These are phyloP conservation scores for Hetaerina americana DNA, from an alignment of 1,140 invertebrate species.

Conservation along the genomic window DNA sequence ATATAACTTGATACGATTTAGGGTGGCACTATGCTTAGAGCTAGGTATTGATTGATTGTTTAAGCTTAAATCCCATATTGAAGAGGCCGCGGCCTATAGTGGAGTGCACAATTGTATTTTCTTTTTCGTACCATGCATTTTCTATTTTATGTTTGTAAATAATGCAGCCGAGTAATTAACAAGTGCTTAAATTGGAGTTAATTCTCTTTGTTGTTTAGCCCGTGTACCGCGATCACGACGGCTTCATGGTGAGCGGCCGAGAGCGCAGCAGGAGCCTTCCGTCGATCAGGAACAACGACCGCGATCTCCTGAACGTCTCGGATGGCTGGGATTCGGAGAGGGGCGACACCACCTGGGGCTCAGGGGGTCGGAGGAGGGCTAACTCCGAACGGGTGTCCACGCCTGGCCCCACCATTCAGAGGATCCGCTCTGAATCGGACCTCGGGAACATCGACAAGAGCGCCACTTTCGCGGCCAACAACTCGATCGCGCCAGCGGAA, in stretches of 20 bases:
- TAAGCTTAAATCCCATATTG: too few species aligned
- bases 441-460: constrained; percentile 59
- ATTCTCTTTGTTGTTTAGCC: too few species aligned
- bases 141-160: too few species aligned
- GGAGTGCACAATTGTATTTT: too few species aligned
- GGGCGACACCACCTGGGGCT: neutral
- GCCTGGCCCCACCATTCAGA: constrained; percentile 31
- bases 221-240: neutral
- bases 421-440: constrained; percentile 59
- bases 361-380: neutral
- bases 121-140: too few species aligned
- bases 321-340: neutral
- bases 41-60: too few species aligned
- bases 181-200: too few species aligned
- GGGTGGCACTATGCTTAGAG: too few species aligned
- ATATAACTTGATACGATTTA: too few species aligned
- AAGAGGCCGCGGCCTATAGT: too few species aligned
- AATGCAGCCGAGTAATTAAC: too few species aligned
- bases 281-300: neutral
- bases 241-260: neutral
- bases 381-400: neutral
- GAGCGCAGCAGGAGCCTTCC: neutral
- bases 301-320: neutral
- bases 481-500: constrained; percentile 42
- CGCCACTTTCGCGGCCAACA: constrained; percentile 44